A percentile compares a stretch with the other conserved stretches of the same genome.
These are phyloP conservation scores for Hozukius guyotensis DNA, from an alignment of 2,797 vertebrate species.

Conservation along the genomic window DNA sequence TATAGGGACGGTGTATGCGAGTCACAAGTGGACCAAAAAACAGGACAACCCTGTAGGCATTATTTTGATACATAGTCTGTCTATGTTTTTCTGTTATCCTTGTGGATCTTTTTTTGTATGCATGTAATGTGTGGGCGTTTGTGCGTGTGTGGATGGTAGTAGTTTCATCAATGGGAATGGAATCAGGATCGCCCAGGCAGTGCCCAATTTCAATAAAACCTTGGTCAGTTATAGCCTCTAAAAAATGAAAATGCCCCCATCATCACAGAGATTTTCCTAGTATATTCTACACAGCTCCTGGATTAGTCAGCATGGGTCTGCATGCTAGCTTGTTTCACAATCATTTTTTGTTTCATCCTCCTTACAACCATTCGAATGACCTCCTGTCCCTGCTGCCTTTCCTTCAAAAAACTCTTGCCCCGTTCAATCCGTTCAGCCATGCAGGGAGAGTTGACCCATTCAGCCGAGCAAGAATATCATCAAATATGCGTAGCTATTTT, in stretches of 20 bases:
- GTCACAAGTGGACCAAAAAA: conserved; percentile 38
- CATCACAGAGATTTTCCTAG: conserved; percentile 41
- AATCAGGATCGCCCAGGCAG: conserved; percentile 49
- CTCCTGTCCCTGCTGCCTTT: conserved; percentile 18
- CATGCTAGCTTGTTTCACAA: conserved; percentile 34
- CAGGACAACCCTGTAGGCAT: conserved; percentile 32
- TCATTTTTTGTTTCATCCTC: conserved; percentile 47
- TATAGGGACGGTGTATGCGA: conserved; percentile 36
- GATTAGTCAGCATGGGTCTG: conserved; percentile 46
- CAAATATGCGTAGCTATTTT: conserved; percentile 50
- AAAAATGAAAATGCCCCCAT: conserved; percentile 48
- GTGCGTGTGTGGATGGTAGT: conserved; percentile 19
- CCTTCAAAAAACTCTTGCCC: conserved; percentile 35
- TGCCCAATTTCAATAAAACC: conserved; percentile 67
- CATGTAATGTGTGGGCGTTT: conserved; percentile 42
- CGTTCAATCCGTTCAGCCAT: conserved; percentile 32
- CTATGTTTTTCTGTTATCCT: conserved; percentile 55
- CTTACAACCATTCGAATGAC: conserved; percentile 33
- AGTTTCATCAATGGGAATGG: conserved; percentile 57
- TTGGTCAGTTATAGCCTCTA: conserved; percentile 58
- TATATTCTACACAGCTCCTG: conserved; percentile 48
- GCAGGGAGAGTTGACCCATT: conserved; percentile 47
- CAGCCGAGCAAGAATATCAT: conserved; percentile 45
- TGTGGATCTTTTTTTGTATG: conserved; percentile 59
- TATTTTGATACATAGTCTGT: conserved; percentile 49